These are phyloP conservation scores for Glomeris maerens DNA, from an alignment of 1,140 invertebrate species.

Conservation along the genomic window DNA sequence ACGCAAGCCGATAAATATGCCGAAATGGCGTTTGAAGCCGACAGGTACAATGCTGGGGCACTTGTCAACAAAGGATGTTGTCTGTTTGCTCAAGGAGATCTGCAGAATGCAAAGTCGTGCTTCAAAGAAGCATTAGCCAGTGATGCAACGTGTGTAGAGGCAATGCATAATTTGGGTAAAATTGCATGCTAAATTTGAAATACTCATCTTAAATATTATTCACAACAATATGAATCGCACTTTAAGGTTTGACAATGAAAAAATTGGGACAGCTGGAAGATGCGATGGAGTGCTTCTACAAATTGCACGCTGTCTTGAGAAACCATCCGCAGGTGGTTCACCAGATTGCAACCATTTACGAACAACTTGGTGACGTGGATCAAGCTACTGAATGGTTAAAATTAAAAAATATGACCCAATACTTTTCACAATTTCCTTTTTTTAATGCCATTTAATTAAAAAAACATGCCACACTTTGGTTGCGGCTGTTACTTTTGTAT, in stretches of 20 bases:
- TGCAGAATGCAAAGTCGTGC: constrained; percentile 56
- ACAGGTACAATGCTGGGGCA: constrained; percentile 64
- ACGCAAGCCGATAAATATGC: constrained; percentile 69
- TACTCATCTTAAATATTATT: background rate
- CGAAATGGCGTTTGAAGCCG: constrained; percentile 56
- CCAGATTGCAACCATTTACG: constrained; percentile 69
- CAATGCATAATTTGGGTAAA: constrained; percentile 74
- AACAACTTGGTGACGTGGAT: constrained; percentile 54
- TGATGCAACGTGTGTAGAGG: constrained; percentile 73
- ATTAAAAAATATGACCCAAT: background rate
- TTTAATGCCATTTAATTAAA: too few relatives aligned
- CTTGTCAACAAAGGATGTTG: constrained; percentile 83
- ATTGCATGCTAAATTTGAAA: background rate
- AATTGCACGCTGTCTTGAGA: constrained; percentile 58
- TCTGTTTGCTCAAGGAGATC: constrained; percentile 52
- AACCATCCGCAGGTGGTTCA: constrained; percentile 71
- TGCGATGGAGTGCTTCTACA: constrained; percentile 63
- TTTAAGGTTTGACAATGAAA: constrained; percentile 53
- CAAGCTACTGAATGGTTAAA: constrained; percentile 49
- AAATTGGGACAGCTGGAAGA: constrained; percentile 53
- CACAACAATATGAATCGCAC: background rate
- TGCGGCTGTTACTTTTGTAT: too few relatives aligned
- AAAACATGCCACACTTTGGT: too few relatives aligned
- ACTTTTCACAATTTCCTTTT: too few relatives aligned
- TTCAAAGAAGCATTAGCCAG: constrained; percentile 63